Evolutionary conservation across 2,888 invertebrate species (phyloP).

Genomic region (Volucella inflata): DNA sequence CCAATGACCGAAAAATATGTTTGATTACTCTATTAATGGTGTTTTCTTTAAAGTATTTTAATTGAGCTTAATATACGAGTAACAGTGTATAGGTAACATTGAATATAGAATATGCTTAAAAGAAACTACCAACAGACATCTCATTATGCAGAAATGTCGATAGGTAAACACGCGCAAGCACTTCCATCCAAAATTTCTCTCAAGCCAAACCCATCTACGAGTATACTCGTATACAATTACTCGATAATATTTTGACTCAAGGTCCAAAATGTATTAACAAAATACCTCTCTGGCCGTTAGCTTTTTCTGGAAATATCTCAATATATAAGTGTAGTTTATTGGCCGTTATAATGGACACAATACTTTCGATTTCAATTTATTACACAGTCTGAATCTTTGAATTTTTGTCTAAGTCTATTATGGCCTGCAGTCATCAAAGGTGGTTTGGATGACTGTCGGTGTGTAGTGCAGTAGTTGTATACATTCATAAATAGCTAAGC

Average conservation of each 20-base stretch:
- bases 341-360: conserved; percentile 54
- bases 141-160: conserved; percentile 52
- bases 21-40: background rate
- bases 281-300: background rate
- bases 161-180: conserved; percentile 35
- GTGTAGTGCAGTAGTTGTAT: conserved; percentile 32
- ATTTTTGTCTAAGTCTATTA: background rate
- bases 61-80: conserved; percentile 1
- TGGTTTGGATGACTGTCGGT: conserved; percentile 48
- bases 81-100: background rate
- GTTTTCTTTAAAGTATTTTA: conserved; percentile 20
- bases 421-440: conserved; percentile 44
- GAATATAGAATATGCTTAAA: conserved; percentile 3
- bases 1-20: background rate
- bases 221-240: background rate
- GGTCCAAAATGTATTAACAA: conserved; percentile 30
- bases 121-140: conserved; percentile 4
- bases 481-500: conserved; percentile 19
- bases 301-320: conserved; percentile 1
- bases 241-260: conserved; percentile 10
- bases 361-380: conserved; percentile 67
- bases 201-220: background rate
- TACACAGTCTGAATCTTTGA: conserved; percentile 15
- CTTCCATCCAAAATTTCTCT: conserved; percentile 15
- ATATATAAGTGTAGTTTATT: conserved; percentile 11